Percentiles rank a stretch among this genome's conserved stretches.
These are phyloP conservation scores for Neolamprologus toae DNA, from an alignment of 2,113 vertebrate genomes.

Conservation along the genomic window DNA sequence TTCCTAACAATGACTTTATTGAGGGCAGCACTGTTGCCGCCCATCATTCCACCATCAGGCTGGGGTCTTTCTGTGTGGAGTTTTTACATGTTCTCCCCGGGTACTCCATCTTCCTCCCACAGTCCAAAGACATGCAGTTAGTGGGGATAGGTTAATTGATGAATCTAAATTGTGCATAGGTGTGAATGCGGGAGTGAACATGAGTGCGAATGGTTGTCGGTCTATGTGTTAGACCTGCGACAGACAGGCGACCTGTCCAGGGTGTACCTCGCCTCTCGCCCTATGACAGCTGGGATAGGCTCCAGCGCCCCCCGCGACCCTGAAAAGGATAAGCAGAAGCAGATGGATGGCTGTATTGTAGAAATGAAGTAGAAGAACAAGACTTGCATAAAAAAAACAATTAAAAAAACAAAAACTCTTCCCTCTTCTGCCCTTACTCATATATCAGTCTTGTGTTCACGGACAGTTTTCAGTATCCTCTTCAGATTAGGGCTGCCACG, in stretches of 20 bases:
- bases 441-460: background rate
- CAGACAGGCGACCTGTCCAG: background rate
- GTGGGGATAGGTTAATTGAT: background rate
- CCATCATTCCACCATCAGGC: background rate
- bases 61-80: background rate
- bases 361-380: background rate
- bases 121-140: background rate
- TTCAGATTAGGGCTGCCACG: background rate
- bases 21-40: background rate
- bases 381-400: background rate
- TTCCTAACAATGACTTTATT: background rate
- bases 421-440: background rate
- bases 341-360: background rate
- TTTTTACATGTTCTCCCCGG: background rate
- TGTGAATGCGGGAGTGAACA: background rate
- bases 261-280: background rate
- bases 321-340: background rate
- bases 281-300: background rate
- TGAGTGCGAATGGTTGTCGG: background rate
- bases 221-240: background rate
- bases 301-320: fast-evolving
- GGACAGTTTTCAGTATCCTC: background rate
- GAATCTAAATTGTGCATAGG: background rate
- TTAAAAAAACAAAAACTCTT: background rate
- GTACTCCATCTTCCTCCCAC: background rate